Conservation (phyloP, 2,888 invertebrate genomes). For the Caradrina clavipalpis region DNA sequence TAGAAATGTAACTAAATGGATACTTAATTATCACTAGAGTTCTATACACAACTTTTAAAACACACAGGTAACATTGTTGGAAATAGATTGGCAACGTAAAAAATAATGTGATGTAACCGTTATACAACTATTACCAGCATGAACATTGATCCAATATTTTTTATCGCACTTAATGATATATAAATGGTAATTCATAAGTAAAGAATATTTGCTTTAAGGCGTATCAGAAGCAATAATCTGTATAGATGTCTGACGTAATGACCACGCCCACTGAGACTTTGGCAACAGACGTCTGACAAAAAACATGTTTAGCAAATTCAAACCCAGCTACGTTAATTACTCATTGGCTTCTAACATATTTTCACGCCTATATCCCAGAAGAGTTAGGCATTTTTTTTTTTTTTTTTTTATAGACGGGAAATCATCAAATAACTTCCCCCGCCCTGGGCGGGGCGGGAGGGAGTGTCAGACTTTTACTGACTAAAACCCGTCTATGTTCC, state of each 20-base stretch:
- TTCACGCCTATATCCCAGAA: too few species aligned
- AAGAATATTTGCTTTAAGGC: slow-evolving; percentile 21
- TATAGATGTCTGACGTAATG: slow-evolving; percentile 47
- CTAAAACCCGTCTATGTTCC: too few species aligned
- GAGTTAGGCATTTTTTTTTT: too few species aligned
- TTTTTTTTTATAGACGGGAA: too few species aligned
- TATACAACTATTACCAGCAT: neutral
- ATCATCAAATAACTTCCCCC: too few species aligned
- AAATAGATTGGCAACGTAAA: slow-evolving; percentile 15
- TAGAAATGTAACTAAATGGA: slow-evolving; percentile 29
- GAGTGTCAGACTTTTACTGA: too few species aligned
- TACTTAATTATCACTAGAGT: slow-evolving; percentile 18
- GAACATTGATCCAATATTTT: neutral
- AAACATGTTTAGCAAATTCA: slow-evolving; percentile 47
- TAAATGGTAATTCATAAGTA: slow-evolving; percentile 1
- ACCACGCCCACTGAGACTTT: slow-evolving; percentile 54
- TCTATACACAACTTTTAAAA: slow-evolving; percentile 3
- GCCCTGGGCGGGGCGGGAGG: too few species aligned
- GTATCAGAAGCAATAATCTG: slow-evolving; percentile 25
- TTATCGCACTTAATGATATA: neutral
- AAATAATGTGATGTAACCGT: slow-evolving; percentile 14
- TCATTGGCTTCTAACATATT: slow-evolving; percentile 8
- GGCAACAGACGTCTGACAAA: slow-evolving; percentile 33
- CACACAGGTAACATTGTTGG: slow-evolving; percentile 12
- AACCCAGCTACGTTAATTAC: slow-evolving; percentile 23